Percentiles rank a stretch among this genome's conserved stretches.
Conservation (phyloP, 2,888 invertebrate species). For the Eustalomyia histrio region DNA sequence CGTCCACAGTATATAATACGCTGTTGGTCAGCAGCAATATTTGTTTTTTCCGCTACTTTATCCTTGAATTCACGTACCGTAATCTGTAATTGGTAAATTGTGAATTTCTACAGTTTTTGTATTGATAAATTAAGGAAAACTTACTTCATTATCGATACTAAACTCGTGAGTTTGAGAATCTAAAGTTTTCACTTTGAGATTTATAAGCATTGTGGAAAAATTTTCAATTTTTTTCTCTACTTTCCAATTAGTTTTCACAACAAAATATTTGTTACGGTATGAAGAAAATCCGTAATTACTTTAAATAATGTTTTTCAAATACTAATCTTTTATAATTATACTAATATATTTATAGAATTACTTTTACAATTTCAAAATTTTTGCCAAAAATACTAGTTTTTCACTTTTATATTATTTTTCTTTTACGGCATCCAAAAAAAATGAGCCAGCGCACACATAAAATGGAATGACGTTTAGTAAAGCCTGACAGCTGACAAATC, state of each 20-base stretch:
- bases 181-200: conserved; percentile 92
- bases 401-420: conserved; percentile 37
- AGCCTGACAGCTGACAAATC: conserved; percentile 50
- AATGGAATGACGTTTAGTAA: conserved; percentile 47
- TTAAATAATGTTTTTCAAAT: background rate
- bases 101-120: background rate
- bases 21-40: conserved; percentile 89
- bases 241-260: conserved; percentile 21
- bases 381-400: conserved; percentile 39
- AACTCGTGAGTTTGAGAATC: conserved; percentile 93
- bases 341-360: background rate
- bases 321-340: conserved; percentile 1
- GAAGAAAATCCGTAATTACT: conserved; percentile 11
- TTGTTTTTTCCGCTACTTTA: conserved; percentile 87
- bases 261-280: conserved; percentile 17
- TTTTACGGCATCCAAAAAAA: conserved; percentile 29
- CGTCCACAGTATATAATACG: conserved; percentile 97
- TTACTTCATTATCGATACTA: conserved; percentile 91
- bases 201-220: conserved; percentile 81
- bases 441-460: conserved; percentile 42
- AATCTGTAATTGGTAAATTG: conserved; percentile 80
- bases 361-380: background rate
- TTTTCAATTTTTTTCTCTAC: conserved; percentile 33
- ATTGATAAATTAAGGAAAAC: conserved; percentile 24
- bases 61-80: conserved; percentile 91